Evolutionary conservation across 2,888 invertebrate genomes (phyloP).

Genomic region (Polyommatus icarus): DNA sequence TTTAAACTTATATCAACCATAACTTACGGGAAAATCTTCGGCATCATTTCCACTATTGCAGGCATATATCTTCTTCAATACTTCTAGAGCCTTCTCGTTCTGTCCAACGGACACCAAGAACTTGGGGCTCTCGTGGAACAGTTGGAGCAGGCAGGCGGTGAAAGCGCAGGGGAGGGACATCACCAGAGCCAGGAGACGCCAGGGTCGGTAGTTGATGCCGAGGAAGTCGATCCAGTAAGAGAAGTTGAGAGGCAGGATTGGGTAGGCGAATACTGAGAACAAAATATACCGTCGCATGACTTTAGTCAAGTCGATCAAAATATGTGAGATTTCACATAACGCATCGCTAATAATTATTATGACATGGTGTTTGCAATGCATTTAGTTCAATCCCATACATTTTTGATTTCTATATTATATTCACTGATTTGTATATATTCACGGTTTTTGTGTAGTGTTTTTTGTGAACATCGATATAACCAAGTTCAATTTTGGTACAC

Average conservation of each 20-base stretch:
- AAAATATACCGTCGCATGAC: background rate
- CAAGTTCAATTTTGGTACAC: too few species aligned
- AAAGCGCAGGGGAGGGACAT: constrained; percentile 83
- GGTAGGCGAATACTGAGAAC: constrained; percentile 82
- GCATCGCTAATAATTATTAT: too few species aligned
- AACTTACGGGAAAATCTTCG: constrained; percentile 66
- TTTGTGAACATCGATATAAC: too few species aligned
- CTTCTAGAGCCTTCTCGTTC: constrained; percentile 78
- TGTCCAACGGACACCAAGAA: constrained; percentile 83
- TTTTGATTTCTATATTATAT: too few species aligned
- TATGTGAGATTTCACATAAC: too few species aligned
- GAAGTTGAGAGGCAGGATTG: constrained; percentile 82
- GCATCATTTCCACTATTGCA: constrained; percentile 61
- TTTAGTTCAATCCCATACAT: too few species aligned
- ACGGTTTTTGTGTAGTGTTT: too few species aligned
- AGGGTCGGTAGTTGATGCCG: constrained; percentile 83
- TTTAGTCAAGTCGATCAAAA: too few species aligned
- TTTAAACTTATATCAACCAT: too few species aligned
- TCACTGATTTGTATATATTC: too few species aligned
- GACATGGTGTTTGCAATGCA: too few species aligned
- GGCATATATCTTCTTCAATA: constrained; percentile 64
- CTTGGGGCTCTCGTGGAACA: constrained; percentile 89
- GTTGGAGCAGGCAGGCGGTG: constrained; percentile 79
- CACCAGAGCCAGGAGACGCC: constrained; percentile 86
- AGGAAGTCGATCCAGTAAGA: constrained; percentile 67